Base-by-base conservation (phyloP, 2,113 vertebrate genomes). In the Alectura lathami region DNA sequence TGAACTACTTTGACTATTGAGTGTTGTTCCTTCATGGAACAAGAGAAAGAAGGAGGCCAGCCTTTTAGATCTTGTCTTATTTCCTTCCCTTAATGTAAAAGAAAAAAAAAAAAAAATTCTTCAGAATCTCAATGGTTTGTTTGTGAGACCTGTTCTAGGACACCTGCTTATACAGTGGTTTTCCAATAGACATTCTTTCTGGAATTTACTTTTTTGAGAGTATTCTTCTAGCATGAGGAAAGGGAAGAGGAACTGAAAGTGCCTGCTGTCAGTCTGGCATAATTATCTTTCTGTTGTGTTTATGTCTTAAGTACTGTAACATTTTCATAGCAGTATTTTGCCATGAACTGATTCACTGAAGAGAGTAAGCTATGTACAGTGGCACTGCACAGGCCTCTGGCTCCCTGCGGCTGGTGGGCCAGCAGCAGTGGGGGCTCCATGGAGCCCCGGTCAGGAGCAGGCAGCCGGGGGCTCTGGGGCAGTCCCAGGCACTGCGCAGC, bases 101-200 rank as follows among this genome's bases (percentile, higher is more conserved):
- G 48, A 74, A 74, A 63, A 60, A 51, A 15, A 47, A 18, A 0
- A 57, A 81, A 36, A 9, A 48, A 38, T 74, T 73, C 23, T 83
- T 81, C 15, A 66, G 81, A 75, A 86, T 83, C 4, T 6, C 30
- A 62, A 43, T 76, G 13, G 3, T 91, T 91, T 95, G 64, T 53
- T 80, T 85, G 56, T 83, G 57, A 80, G 29, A 73, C 30, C n/a
- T 93, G 18, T 89, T 95, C 92, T 83, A 36, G 23, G 45, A 30
- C 42, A 74, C 63, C 36, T 62, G 40, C 80, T 94, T 60, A 32
- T 6, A 2, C 20, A 42, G 10, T 53, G 17, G 14, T 73, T 90
- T 93, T 86, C 69, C 60, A 59, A 24, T 68, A 63, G 81, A 90
- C 16, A 27, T 60, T 40, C 26, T 45, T 89, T 73, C 68, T 66